A percentile compares a stretch with the other conserved stretches of the same genome.
phyloP scores from a whole-genome alignment of 1,140 invertebrate genomes.

The Drosophila tsacasi region DNA sequence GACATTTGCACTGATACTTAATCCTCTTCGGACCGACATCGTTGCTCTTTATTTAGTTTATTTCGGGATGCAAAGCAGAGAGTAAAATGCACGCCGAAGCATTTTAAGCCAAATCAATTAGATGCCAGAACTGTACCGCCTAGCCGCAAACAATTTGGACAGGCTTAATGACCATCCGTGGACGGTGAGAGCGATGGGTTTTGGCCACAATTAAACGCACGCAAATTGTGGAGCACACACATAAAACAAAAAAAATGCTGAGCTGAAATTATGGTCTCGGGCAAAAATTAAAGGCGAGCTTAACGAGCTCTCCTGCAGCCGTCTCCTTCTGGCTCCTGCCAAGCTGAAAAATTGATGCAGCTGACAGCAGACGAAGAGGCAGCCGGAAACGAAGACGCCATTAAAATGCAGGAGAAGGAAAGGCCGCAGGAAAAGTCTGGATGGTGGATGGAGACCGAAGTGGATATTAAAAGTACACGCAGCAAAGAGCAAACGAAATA shows the following conservation, averaged over 20 bases:
- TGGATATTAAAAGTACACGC: conserved; percentile 81
- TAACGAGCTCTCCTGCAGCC: conserved; percentile 63
- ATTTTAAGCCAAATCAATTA: conserved; percentile 56
- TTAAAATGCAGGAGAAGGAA: conserved; percentile 71
- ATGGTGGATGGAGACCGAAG: conserved; percentile 37
- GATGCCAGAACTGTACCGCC: conserved; percentile 11
- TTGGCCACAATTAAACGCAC: conserved; percentile 74
- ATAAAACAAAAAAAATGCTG: conserved; percentile 57
- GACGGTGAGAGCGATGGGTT: conserved; percentile 7
- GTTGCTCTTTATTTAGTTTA: conserved; percentile 24
- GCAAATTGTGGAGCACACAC: conserved; percentile 61
- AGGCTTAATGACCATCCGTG: conserved; percentile 49
- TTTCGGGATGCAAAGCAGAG: conserved; percentile 9
- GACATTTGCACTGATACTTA: neutral
- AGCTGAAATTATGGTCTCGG: conserved; percentile 69
- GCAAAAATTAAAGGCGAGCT: conserved; percentile 79
- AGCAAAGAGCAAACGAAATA: conserved; percentile 78
- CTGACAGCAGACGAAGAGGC: conserved; percentile 58
- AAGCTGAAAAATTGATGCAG: conserved; percentile 72
- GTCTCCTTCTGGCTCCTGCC: conserved; percentile 3
- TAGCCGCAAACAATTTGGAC: conserved; percentile 48
- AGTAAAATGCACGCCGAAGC: conserved; percentile 26
- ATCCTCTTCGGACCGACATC: neutral
- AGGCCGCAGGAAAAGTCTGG: conserved; percentile 5
- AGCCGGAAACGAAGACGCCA: conserved; percentile 47